These are phyloP conservation scores for Thunnus thynnus DNA, from an alignment of 2,113 vertebrate species.

Conservation along the genomic window DNA sequence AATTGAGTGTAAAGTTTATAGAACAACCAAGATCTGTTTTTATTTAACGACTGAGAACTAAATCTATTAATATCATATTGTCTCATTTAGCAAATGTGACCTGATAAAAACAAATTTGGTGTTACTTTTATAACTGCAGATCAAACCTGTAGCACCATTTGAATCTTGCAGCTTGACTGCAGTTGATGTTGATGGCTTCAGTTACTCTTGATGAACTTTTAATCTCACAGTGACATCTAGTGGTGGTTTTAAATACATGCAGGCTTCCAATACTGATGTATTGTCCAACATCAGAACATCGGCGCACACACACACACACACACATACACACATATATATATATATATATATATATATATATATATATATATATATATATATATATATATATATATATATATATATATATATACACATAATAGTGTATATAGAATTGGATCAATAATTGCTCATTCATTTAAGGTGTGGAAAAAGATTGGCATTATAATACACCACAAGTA, in stretches of 20 bases:
- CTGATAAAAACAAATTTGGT: background rate
- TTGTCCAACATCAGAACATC: background rate
- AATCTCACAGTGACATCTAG: conserved; percentile 70
- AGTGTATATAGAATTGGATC: background rate
- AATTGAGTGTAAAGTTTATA: background rate
- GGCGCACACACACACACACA: background rate
- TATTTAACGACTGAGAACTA: background rate
- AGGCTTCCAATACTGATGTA: background rate
- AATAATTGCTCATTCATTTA: background rate
- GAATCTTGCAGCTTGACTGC: background rate
- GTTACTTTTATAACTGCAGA: background rate
- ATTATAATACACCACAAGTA: too few species aligned
- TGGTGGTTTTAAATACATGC: conserved; percentile 25
- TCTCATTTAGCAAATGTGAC: background rate
- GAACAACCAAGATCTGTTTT: background rate
- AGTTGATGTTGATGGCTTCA: background rate
- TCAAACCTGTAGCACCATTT: background rate
- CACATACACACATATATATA: background rate
- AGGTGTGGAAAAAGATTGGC: too few species aligned
- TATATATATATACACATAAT: background rate
- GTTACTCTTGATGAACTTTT: background rate
- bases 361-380: too few species aligned
- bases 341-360: too few species aligned
- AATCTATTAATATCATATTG: background rate
- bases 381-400: too few species aligned